Evolutionary conservation across 2,797 vertebrate species (phyloP).

Genomic region (Ceyx erithaca): DNA sequence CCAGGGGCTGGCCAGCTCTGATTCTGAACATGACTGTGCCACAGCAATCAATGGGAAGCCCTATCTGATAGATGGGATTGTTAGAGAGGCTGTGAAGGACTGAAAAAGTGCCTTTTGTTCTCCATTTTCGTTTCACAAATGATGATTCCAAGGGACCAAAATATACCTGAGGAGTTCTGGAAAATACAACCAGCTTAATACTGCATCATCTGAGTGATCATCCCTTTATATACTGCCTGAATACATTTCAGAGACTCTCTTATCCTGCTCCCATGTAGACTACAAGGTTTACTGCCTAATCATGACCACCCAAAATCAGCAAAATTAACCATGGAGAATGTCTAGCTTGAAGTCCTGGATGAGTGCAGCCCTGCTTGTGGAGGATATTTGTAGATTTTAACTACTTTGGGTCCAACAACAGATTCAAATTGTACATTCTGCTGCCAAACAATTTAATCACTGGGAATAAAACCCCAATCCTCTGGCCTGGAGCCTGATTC

Average conservation of each 20-base stretch:
- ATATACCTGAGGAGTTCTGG: not conserved
- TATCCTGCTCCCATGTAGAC: not conserved
- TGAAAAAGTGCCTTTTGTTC: not conserved
- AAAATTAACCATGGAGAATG: not conserved
- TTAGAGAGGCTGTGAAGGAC: not conserved
- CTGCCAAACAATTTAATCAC: not conserved
- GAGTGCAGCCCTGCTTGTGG: not conserved
- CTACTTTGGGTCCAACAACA: not conserved
- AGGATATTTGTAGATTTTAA: not conserved
- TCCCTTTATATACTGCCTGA: not conserved
- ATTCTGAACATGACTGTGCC: not conserved
- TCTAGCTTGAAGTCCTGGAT: not conserved
- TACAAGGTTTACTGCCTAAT: not conserved
- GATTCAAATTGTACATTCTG: not conserved
- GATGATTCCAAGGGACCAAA: not conserved
- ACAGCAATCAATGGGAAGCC: not conserved
- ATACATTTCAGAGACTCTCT: not conserved
- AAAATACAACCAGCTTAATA: not conserved
- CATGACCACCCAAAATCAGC: not conserved
- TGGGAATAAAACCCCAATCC: not conserved
- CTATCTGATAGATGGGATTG: accelerated
- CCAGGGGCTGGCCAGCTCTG: not conserved
- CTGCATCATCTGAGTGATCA: not conserved
- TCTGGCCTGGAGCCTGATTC: not conserved
- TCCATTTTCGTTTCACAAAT: not conserved